Percentiles rank a stretch among this genome's conserved stretches.
Conservation (phyloP, 1,140 invertebrate species). For the Brachionus rotundiformis region DNA sequence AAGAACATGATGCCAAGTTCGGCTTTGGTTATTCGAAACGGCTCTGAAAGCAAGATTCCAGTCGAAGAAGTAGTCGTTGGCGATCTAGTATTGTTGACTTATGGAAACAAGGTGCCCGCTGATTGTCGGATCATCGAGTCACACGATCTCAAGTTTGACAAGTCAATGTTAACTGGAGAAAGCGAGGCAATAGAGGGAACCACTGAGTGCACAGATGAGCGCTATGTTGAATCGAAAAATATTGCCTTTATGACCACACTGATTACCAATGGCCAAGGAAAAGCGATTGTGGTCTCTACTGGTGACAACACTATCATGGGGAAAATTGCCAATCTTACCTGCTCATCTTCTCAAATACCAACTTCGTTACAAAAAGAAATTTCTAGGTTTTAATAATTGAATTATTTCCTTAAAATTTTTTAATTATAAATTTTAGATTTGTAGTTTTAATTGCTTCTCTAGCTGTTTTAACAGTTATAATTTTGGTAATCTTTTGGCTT, state of each 20-base stretch:
- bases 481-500: not conserved
- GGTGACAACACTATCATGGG: slow-evolving; percentile 38
- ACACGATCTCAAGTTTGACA: slow-evolving; percentile 55
- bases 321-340: not conserved
- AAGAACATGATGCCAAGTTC: slow-evolving; percentile 64
- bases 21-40: slow-evolving; percentile 72
- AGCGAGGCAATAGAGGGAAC: slow-evolving; percentile 34
- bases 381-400: too few species aligned
- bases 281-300: slow-evolving; percentile 50
- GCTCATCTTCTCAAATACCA: not conserved
- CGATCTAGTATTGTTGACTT: slow-evolving; percentile 86
- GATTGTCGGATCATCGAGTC: slow-evolving; percentile 86
- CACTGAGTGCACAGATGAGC: slow-evolving; percentile 12
- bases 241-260: slow-evolving; percentile 22
- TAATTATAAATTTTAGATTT: slow-evolving; percentile 24
- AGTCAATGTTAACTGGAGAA: slow-evolving; percentile 41
- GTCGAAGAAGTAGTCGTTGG: slow-evolving; percentile 93
- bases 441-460: not conserved
- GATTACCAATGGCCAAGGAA: slow-evolving; percentile 9
- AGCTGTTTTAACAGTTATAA: not conserved
- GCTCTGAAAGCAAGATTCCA: slow-evolving; percentile 67
- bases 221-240: slow-evolving; percentile 16
- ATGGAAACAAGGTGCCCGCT: slow-evolving; percentile 95
- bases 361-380: slow-evolving; percentile 44
- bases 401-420: too few species aligned